Evolutionary conservation across 2,113 vertebrate species (phyloP), one percentile per base, ranked within the genome.

Genomic region (Neolamprologus brichardi): DNA sequence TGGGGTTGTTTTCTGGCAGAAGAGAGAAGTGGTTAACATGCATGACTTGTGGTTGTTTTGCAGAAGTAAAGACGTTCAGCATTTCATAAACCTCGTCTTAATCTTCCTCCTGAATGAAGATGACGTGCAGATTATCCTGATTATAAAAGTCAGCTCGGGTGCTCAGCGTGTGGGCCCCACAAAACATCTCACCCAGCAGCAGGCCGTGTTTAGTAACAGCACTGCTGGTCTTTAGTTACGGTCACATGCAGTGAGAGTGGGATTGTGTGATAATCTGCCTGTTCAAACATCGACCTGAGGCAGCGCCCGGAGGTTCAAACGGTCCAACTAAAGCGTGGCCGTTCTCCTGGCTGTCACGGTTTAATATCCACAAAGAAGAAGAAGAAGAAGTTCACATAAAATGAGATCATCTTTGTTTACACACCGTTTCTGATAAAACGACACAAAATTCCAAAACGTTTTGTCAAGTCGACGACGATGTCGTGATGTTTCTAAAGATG

Each of bases 261-360:
- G 62, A 0, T 20, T 20, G 62, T 20, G 62, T 17, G 32, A 20
- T 67, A 39, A 67, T 67, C 62, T 37, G 53, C 6, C 53, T 25
- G 32, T 67, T 20, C 32, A 67, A 67, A 20, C 18, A 0, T 23
- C 7, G n/a, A 70, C 14, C 34, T 14, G 62, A 70, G 34, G 34
- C 62, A 41, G 7, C 18, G 11, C 62, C n/a, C 0, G 20, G 64
- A 72, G 64, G 2, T 9, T 5, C 20, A 41, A 2, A 41, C n/a
- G 7, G n/a, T 25, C 64, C 64, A 4, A 4, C 1, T 23, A 3
- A 62, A 18, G 2, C 1, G 32, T 23, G 62, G 18, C n/a, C 1
- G n/a, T 8, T 39, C 60, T 23, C 4, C 62, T 0, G 1, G n/a
- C 12, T 41, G 37, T 70, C 0, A 41, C 37, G 4, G 13, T 25